Evolutionary conservation across 2,888 invertebrate species (phyloP).

Genomic region (Tinea trinotella): DNA sequence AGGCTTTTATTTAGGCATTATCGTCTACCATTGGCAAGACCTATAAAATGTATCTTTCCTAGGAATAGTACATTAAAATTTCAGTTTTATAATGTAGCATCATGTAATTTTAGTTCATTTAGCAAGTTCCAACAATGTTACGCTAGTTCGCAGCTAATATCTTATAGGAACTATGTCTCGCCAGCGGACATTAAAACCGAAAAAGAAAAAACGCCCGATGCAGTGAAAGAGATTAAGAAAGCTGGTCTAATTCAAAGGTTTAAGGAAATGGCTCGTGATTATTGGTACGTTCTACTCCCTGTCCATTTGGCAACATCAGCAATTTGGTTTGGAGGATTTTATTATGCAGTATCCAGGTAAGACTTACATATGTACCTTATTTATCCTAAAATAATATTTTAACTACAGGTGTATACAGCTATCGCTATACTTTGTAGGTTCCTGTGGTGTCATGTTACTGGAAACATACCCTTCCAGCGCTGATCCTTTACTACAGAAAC

Average conservation of each 20-base stretch:
- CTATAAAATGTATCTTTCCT: slow-evolving; percentile 45
- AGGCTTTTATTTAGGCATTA: slow-evolving; percentile 43
- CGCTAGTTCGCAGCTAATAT: not conserved
- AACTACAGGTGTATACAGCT: no score
- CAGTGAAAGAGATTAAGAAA: slow-evolving; percentile 46
- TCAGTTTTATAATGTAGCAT: not conserved
- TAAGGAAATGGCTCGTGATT: slow-evolving; percentile 93
- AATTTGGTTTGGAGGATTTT: slow-evolving; percentile 91
- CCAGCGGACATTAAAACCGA: slow-evolving; percentile 13
- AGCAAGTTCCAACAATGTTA: not conserved
- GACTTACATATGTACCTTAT: no score
- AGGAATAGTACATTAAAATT: slow-evolving; percentile 24
- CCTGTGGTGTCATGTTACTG: no score
- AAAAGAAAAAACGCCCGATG: slow-evolving; percentile 24
- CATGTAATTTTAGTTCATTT: not conserved
- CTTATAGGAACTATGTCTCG: slow-evolving; percentile 28
- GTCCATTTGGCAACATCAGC: slow-evolving; percentile 92
- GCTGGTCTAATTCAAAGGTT: slow-evolving; percentile 83
- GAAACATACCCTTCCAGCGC: no score
- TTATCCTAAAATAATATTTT: no score
- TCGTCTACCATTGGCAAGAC: slow-evolving; percentile 43
- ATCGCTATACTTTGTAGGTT: no score
- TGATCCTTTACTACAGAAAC: no score
- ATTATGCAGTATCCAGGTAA: slow-evolving; percentile 88
- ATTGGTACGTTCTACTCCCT: slow-evolving; percentile 96